phyloP scores from a whole-genome alignment of 1,140 invertebrate genomes.

The Formica exsecta region DNA sequence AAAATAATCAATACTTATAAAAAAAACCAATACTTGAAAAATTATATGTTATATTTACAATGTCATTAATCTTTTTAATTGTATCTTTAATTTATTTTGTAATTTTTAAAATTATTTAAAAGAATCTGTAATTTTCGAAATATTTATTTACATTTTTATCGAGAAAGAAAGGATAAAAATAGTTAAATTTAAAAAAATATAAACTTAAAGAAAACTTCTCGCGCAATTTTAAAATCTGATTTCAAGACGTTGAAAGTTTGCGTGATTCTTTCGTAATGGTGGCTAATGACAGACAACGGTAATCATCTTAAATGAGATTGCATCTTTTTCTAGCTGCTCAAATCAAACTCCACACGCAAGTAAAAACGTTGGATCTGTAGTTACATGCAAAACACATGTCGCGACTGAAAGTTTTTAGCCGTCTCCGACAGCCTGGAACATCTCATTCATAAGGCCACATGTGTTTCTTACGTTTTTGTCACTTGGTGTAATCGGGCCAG shows the following conservation, averaged over 20 bases:
- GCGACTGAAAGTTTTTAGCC: slow-evolving; percentile 36
- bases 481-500: slow-evolving; percentile 14
- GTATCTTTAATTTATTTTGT: no score
- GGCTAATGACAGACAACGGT: slow-evolving; percentile 14
- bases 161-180: background rate
- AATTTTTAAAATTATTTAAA: background rate
- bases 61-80: background rate
- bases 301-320: background rate
- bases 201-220: no score
- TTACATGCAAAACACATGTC: slow-evolving; percentile 53
- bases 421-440: background rate
- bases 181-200: no score
- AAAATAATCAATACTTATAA: background rate
- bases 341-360: background rate
- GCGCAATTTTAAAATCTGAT: background rate
- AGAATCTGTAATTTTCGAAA: background rate
- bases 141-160: background rate
- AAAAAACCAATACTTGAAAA: background rate
- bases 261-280: background rate
- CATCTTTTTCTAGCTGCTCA: slow-evolving; percentile 21
- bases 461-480: slow-evolving; percentile 42
- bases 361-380: slow-evolving; percentile 16
- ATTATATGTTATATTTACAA: background rate
- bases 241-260: background rate
- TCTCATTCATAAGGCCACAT: slow-evolving; percentile 50